These are phyloP conservation scores for Furnarius figulus DNA, from an alignment of 2,113 vertebrate species.

Conservation along the genomic window DNA sequence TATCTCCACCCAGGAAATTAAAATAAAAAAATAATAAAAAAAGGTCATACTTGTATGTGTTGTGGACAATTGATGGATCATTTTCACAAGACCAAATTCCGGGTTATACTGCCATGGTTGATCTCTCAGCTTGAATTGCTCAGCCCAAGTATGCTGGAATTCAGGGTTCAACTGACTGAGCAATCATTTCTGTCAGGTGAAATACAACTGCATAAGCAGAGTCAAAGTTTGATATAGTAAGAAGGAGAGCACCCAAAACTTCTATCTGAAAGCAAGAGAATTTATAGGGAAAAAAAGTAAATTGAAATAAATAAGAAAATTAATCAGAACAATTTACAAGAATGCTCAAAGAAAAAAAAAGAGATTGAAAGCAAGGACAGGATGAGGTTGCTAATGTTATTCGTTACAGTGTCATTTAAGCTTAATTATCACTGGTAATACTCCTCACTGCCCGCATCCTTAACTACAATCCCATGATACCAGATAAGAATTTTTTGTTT, in stretches of 20 bases:
- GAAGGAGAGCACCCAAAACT: background rate
- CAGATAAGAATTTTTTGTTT: background rate
- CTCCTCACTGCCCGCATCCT: background rate
- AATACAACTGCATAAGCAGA: background rate
- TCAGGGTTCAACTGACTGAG: background rate
- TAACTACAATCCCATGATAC: background rate
- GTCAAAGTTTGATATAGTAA: background rate
- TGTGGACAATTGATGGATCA: background rate
- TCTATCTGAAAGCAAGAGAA: background rate
- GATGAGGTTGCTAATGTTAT: background rate
- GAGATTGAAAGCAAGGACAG: background rate
- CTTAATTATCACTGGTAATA: background rate
- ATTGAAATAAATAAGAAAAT: background rate
- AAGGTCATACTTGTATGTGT: background rate
- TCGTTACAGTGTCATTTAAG: background rate
- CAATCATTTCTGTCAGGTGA: background rate
- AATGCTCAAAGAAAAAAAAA: background rate
- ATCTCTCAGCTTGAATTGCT: background rate
- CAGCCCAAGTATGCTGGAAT: background rate
- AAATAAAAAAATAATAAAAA: background rate
- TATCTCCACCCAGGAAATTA: background rate
- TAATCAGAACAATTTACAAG: background rate
- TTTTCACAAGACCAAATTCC: background rate
- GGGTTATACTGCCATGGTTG: background rate
- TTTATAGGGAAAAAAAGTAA: background rate